A percentile compares a stretch with the other conserved stretches of the same genome.
Evolutionary conservation across 2,797 vertebrate genomes (phyloP).

Genomic region (Fratercula arctica): DNA sequence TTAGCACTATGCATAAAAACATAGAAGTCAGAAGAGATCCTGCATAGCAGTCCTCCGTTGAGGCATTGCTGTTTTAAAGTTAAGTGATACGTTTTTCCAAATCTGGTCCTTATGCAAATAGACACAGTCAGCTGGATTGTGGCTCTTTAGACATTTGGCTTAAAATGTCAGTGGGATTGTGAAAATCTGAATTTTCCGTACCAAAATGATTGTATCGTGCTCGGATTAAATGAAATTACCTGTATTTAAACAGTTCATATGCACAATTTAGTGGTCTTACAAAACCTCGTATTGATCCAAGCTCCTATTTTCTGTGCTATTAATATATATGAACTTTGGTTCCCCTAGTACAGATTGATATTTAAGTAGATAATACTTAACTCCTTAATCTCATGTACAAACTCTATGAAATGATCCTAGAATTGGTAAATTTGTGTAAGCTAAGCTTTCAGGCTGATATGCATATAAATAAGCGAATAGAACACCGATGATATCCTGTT

Average conservation of each 20-base stretch:
- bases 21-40: neutral
- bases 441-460: neutral
- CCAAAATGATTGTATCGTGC: rapidly evolving
- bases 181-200: neutral
- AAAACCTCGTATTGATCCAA: neutral
- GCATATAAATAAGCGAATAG: neutral
- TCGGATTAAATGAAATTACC: neutral
- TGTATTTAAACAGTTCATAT: neutral
- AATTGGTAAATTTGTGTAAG: neutral
- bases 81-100: rapidly evolving
- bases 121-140: neutral
- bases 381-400: neutral
- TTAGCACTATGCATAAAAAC: neutral
- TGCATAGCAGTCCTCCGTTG: rapidly evolving
- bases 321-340: neutral
- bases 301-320: neutral
- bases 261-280: neutral
- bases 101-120: too few relatives aligned
- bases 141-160: neutral
- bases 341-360: neutral
- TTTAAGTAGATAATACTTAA: neutral
- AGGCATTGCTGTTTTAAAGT: neutral
- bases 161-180: neutral
- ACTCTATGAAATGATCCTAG: neutral
- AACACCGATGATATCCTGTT: neutral